These are phyloP conservation scores for Diplolepis rosae DNA, from an alignment of 2,888 invertebrate species.

Conservation along the genomic window DNA sequence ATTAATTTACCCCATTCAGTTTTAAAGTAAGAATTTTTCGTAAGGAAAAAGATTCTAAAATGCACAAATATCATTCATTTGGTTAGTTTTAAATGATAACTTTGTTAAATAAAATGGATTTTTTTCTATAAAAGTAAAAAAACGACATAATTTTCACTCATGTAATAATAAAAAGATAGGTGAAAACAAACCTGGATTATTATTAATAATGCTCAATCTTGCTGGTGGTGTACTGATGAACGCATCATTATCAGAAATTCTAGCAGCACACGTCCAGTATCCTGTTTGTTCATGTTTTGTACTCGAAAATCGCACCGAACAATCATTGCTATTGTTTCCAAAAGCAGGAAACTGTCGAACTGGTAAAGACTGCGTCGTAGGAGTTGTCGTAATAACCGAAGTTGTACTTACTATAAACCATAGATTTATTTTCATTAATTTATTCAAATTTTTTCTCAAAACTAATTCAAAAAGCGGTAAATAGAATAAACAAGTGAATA, in stretches of 20 bases:
- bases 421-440: conserved; percentile 40
- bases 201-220: conserved; percentile 64
- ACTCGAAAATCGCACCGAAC: conserved; percentile 70
- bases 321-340: conserved; percentile 70
- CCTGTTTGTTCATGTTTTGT: conserved; percentile 69
- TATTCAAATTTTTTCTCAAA: too few species aligned
- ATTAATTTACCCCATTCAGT: too few species aligned
- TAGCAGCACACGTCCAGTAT: conserved; percentile 71
- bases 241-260: conserved; percentile 59
- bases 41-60: too few species aligned
- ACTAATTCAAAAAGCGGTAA: too few species aligned
- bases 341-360: conserved; percentile 69
- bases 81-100: too few species aligned
- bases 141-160: too few species aligned
- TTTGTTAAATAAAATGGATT: too few species aligned
- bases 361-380: conserved; percentile 58
- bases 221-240: conserved; percentile 68
- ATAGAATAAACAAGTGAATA: too few species aligned
- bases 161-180: too few species aligned
- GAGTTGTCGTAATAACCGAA: conserved; percentile 52
- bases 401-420: conserved; percentile 53
- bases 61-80: too few species aligned
- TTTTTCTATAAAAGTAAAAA: too few species aligned
- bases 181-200: conserved; percentile 55
- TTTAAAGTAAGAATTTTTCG: too few species aligned